These are phyloP conservation scores for Eupithecia inturbata DNA, from an alignment of 2,888 invertebrate genomes.

Conservation along the genomic window DNA sequence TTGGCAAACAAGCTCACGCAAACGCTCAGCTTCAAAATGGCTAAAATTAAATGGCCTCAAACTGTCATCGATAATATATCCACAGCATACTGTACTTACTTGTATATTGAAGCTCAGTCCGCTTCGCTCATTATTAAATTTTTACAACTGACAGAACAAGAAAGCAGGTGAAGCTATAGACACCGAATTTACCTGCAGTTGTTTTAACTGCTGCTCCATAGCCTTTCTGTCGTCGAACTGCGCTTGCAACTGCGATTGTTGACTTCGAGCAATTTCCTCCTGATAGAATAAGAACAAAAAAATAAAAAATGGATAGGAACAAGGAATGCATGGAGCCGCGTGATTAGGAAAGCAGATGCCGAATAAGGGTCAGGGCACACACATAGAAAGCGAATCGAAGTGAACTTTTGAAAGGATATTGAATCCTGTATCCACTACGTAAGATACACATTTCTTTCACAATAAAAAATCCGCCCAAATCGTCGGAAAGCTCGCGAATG, in stretches of 20 bases:
- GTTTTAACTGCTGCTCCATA: slow-evolving; percentile 31
- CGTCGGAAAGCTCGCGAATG: too few species aligned
- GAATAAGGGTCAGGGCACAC: neutral
- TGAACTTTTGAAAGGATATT: neutral
- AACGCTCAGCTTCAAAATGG: too few species aligned
- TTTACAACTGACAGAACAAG: neutral
- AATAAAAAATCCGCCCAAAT: too few species aligned
- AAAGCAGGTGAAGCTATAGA: neutral
- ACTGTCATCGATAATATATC: too few species aligned
- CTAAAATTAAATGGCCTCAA: too few species aligned
- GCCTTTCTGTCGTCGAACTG: slow-evolving; percentile 23
- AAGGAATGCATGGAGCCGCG: neutral
- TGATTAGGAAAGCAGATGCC: neutral
- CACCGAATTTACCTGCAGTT: slow-evolving; percentile 13
- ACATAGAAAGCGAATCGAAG: neutral
- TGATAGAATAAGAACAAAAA: neutral
- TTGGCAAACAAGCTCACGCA: too few species aligned
- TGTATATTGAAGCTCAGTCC: too few species aligned
- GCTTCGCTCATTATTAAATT: too few species aligned
- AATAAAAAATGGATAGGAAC: neutral
- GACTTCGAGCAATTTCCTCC: neutral
- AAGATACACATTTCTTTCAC: neutral
- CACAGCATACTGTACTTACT: too few species aligned
- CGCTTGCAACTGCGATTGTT: slow-evolving; percentile 1
- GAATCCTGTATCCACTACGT: neutral